These are phyloP conservation scores for Tyrannus savana DNA, from an alignment of 2,113 vertebrate genomes.

Conservation along the genomic window DNA sequence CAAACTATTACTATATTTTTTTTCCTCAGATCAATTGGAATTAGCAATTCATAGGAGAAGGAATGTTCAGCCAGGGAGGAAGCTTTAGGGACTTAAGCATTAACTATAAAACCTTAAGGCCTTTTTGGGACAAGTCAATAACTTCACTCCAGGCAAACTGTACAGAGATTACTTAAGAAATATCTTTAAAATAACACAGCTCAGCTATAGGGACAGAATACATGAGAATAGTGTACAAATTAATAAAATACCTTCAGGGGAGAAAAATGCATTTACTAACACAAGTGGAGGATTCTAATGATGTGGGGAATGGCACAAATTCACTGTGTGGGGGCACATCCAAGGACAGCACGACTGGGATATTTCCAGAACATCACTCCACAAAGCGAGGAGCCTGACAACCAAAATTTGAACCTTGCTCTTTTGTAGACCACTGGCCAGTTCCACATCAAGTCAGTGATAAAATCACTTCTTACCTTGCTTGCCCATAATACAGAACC, in stretches of 20 bases:
- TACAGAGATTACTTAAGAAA: neutral
- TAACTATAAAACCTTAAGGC: neutral
- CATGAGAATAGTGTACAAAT: rapidly evolving
- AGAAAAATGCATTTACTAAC: neutral
- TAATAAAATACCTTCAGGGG: neutral
- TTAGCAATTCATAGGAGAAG: neutral
- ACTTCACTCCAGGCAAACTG: neutral
- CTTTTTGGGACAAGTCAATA: neutral
- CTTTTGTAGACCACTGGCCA: neutral
- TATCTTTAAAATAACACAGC: neutral
- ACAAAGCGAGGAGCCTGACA: neutral
- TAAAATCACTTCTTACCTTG: neutral
- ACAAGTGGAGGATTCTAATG: neutral
- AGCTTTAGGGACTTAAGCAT: neutral
- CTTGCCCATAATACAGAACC: neutral
- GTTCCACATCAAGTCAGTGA: neutral
- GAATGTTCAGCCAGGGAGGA: neutral
- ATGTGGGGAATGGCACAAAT: neutral
- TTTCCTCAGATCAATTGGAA: neutral
- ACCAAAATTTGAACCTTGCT: neutral
- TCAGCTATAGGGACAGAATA: neutral
- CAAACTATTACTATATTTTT: neutral
- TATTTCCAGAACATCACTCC: neutral
- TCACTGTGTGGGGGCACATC: neutral
- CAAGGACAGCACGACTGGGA: neutral